These are phyloP conservation scores for Aphidius ervi DNA, from an alignment of 1,140 invertebrate genomes.

Conservation along the genomic window DNA sequence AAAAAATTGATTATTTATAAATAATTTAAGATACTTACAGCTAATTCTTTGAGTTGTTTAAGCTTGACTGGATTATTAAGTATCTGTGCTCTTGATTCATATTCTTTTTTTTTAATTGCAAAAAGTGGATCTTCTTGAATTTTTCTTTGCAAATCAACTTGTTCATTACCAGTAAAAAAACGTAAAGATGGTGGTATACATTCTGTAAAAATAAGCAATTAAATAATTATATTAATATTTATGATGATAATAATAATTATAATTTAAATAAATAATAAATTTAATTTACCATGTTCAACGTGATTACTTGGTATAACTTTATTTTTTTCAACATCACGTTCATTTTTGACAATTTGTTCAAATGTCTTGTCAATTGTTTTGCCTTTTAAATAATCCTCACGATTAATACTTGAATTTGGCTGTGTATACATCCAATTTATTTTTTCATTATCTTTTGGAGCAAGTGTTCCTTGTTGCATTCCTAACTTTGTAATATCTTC, in stretches of 20 bases:
- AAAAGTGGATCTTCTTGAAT: slow-evolving; percentile 87
- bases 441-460: slow-evolving; percentile 60
- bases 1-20: slow-evolving; percentile 16
- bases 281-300: slow-evolving; percentile 59
- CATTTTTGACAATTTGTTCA: slow-evolving; percentile 62
- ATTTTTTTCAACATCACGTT: slow-evolving; percentile 52
- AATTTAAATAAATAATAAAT: slow-evolving; percentile 11
- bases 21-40: slow-evolving; percentile 49
- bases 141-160: slow-evolving; percentile 78
- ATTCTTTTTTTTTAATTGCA: slow-evolving; percentile 78
- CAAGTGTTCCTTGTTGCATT: slow-evolving; percentile 56
- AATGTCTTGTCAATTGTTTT: slow-evolving; percentile 81
- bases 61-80: slow-evolving; percentile 88
- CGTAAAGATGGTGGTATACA: slow-evolving; percentile 72
- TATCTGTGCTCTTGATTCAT: slow-evolving; percentile 74
- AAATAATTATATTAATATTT: slow-evolving; percentile 6
- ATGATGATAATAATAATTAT: neutral
- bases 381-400: slow-evolving; percentile 89
- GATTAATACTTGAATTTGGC: slow-evolving; percentile 67
- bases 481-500: slow-evolving; percentile 64
- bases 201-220: slow-evolving; percentile 47
- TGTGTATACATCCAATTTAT: slow-evolving; percentile 93
- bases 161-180: slow-evolving; percentile 59
- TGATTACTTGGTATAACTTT: slow-evolving; percentile 58
- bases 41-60: slow-evolving; percentile 74